These are phyloP conservation scores for Argyresthia goedartella DNA, from an alignment of 2,888 invertebrate genomes.

Conservation along the genomic window DNA sequence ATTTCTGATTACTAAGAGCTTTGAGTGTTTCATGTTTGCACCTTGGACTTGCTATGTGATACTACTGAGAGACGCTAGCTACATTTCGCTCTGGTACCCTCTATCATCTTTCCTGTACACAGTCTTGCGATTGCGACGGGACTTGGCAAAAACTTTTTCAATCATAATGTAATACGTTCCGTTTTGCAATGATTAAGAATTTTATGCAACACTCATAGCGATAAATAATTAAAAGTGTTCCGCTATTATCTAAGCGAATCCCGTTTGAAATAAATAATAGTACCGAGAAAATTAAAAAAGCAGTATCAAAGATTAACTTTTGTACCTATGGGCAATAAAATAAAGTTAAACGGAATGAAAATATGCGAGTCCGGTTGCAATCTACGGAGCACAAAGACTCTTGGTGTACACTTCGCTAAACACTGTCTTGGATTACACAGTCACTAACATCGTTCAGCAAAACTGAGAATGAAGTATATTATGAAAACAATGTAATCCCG, in stretches of 20 bases:
- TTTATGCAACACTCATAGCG: too few relatives aligned
- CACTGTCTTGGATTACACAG: constrained; percentile 71
- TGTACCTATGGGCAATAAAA: not conserved
- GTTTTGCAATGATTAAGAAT: constrained; percentile 30
- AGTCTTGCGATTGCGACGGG: constrained; percentile 62
- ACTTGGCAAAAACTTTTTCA: constrained; percentile 24
- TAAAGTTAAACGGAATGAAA: constrained; percentile 32
- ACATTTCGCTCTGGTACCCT: constrained; percentile 68
- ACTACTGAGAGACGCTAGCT: constrained; percentile 65
- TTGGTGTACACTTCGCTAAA: constrained; percentile 65
- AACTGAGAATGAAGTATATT: not conserved
- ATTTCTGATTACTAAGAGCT: constrained; percentile 59
- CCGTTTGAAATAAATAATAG: too few relatives aligned
- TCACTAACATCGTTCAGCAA: constrained; percentile 57
- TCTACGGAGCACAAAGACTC: constrained; percentile 71
- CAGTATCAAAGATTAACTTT: too few relatives aligned
- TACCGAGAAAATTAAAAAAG: too few relatives aligned
- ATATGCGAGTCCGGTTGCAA: constrained; percentile 68
- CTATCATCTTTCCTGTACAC: constrained; percentile 69
- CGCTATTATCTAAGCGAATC: too few relatives aligned
- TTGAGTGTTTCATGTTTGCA: constrained; percentile 74
- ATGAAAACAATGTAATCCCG: constrained; percentile 2
- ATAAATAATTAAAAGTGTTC: too few relatives aligned
- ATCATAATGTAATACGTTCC: constrained; percentile 18
- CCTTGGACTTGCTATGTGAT: constrained; percentile 72